Conservation (phyloP, 2,113 vertebrate genomes). For the Bungarus multicinctus region DNA sequence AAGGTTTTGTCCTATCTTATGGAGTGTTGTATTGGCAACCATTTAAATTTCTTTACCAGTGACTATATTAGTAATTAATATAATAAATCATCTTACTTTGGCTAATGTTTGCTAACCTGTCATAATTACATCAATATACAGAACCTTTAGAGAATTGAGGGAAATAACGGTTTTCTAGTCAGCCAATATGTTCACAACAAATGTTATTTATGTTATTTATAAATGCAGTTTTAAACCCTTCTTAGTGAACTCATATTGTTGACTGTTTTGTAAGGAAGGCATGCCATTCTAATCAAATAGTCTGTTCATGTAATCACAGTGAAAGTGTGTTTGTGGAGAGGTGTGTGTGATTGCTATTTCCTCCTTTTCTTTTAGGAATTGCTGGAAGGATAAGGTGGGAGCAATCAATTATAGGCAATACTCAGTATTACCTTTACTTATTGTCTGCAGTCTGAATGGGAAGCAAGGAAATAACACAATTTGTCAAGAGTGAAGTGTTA, state of each 20-base stretch:
- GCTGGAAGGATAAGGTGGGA: not conserved
- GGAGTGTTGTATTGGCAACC: not conserved
- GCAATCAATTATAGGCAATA: not conserved
- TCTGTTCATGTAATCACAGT: not conserved
- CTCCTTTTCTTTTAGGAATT: not conserved
- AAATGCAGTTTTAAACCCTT: not conserved
- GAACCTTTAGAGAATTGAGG: not conserved
- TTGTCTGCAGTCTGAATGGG: not conserved
- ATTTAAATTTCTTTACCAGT: not conserved
- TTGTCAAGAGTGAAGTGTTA: not conserved
- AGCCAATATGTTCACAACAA: not conserved
- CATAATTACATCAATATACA: not conserved
- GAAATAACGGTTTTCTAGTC: not conserved
- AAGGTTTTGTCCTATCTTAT: not conserved
- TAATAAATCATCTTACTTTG: not conserved
- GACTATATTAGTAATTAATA: not conserved
- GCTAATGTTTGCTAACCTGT: not conserved
- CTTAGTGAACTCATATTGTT: not conserved
- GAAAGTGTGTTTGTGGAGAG: not conserved
- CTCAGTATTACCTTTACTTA: not conserved
- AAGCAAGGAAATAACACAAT: not conserved
- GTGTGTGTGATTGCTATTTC: not conserved
- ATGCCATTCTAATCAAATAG: not conserved
- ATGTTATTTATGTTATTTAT: not conserved
- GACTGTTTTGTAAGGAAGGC: not conserved